Base-by-base conservation (phyloP, 2,797 vertebrate genomes). In the Rachycentron canadum region DNA sequence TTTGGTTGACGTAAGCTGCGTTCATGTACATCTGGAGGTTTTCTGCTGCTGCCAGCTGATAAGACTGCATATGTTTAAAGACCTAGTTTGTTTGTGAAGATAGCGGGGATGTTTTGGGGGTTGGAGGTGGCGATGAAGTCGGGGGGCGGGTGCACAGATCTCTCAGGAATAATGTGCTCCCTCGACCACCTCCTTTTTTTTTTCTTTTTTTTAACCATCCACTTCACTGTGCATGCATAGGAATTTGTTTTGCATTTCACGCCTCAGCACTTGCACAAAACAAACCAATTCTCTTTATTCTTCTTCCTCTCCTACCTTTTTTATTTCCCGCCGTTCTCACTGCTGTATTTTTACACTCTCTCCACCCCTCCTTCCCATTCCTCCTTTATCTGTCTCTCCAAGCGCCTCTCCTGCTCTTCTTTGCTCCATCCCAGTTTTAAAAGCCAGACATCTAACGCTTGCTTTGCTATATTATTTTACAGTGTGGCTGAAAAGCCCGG, bases 241-340 rank as follows among this genome's bases (percentile, higher is more conserved):
- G 43, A 75, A 69, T 77, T 59, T 66, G 49, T 79, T 86, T 83
- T 77, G 81, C 75, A 76, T 83, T 83, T 83, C 81, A 86, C 53
- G 60, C 66, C 68, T 34, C 75, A 60, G 43, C 62, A 76, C 25
- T 30, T 0, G 0, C 52, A 61, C 43, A 63, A 66, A 80, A 62
- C 60, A 69, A 85, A 60, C 60, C 49, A 0, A 11, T 64, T 40
- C 56, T 41, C 49, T 38, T 41, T 25, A 13, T 19, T 36, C 12
- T 5, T 43, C n/a, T 25, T 30, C 40, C 30, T 60, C 28, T 69
- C 32, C 41, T 17, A 8, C 32, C 3, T 3, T 45, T 38, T 47
- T 21, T 19, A 8, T 21, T 17, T 19, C 3, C 41, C 19, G 43
- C 43, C 19, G 19, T 47, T 47, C 19, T 34, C 11, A 5, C 25